Evolutionary conservation across 2,888 invertebrate genomes (phyloP).

Genomic region (Priocnemis perturbator): DNA sequence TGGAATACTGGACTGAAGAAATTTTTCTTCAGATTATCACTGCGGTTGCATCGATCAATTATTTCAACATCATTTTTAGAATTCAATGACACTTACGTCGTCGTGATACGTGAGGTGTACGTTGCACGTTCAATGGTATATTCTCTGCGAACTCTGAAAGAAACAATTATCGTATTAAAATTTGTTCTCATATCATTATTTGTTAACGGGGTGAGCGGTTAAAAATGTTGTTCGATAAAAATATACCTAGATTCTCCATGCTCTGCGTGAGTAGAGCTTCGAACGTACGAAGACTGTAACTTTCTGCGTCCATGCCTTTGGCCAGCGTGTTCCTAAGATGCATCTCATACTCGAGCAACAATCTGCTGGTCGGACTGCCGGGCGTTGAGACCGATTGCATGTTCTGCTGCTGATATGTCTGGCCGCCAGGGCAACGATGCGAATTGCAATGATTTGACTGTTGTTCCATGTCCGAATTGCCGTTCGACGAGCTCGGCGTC

Average conservation of each 20-base stretch:
- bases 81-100: constrained; percentile 82
- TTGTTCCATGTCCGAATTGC: constrained; percentile 92
- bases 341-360: constrained; percentile 95
- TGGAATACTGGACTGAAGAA: too few relatives aligned
- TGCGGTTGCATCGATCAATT: too few relatives aligned
- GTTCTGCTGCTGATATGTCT: constrained; percentile 76
- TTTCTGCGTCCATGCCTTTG: constrained; percentile 96
- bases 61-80: background rate
- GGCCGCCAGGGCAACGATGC: constrained; percentile 68
- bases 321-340: constrained; percentile 93
- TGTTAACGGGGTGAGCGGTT: too few relatives aligned
- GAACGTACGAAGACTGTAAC: constrained; percentile 94
- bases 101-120: constrained; percentile 90
- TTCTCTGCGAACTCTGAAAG: constrained; percentile 89
- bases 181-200: too few relatives aligned
- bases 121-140: constrained; percentile 88
- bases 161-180: background rate
- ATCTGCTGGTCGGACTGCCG: constrained; percentile 88
- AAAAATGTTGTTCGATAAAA: too few relatives aligned
- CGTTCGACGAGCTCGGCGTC: constrained; percentile 94
- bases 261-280: constrained; percentile 94
- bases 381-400: constrained; percentile 78
- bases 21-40: too few relatives aligned
- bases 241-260: constrained; percentile 94
- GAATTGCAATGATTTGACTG: constrained; percentile 77